These are phyloP conservation scores for Pseudoatta argentina DNA, from an alignment of 1,140 invertebrate species.

Conservation along the genomic window DNA sequence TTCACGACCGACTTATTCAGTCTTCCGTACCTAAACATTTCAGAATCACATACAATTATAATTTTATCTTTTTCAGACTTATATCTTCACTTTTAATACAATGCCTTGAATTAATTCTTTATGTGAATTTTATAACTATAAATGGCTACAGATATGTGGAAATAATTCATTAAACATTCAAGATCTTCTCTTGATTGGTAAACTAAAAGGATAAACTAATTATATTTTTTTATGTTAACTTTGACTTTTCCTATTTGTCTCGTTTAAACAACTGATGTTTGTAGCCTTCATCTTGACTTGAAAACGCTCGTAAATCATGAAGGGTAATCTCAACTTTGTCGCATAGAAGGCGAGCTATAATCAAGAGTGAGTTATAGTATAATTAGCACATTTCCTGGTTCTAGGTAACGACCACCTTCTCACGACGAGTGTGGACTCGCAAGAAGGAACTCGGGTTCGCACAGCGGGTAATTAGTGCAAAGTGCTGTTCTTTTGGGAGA, in stretches of 20 bases:
- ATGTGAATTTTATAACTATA: background rate
- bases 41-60: background rate
- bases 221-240: background rate
- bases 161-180: background rate
- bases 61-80: background rate
- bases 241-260: background rate
- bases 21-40: background rate
- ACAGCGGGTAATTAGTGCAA: constrained; percentile 23
- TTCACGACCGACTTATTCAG: background rate
- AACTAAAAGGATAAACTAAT: background rate
- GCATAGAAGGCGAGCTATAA: constrained; percentile 38
- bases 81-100: constrained; percentile 7
- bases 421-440: constrained; percentile 18
- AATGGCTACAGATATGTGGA: background rate
- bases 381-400: constrained; percentile 49
- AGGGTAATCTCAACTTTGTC: constrained; percentile 53
- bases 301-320: constrained; percentile 15
- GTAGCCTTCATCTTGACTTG: constrained; percentile 4
- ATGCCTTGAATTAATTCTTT: background rate
- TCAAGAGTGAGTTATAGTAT: constrained; percentile 38
- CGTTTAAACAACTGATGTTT: background rate
- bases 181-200: background rate
- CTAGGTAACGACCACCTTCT: constrained; percentile 16
- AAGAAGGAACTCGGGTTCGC: constrained; percentile 27
- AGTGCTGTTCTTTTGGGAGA: background rate